These are phyloP conservation scores for Rhamnusium bicolor DNA, from an alignment of 2,888 invertebrate genomes.

Conservation along the genomic window DNA sequence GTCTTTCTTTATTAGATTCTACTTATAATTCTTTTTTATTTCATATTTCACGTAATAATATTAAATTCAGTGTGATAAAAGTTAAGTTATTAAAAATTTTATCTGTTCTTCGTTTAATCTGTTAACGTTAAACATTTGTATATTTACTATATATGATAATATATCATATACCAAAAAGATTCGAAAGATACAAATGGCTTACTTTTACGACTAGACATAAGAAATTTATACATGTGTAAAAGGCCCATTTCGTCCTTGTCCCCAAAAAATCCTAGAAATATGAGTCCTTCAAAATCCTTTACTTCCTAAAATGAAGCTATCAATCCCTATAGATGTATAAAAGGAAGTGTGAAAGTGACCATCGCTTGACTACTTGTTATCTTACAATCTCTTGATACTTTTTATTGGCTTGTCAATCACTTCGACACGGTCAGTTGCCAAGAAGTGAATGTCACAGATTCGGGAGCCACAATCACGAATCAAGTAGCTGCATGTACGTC, in stretches of 20 bases:
- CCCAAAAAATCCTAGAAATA: constrained; percentile 45
- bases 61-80: no score
- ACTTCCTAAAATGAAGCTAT: constrained; percentile 56
- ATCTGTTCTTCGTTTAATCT: no score
- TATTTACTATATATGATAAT: no score
- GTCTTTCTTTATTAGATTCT: no score
- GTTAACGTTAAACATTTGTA: no score
- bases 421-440: constrained; percentile 54
- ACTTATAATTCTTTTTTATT: no score
- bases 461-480: constrained; percentile 34
- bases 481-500: constrained; percentile 36
- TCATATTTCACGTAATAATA: no score
- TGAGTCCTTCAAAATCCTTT: constrained; percentile 53
- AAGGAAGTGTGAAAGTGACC: constrained; percentile 57
- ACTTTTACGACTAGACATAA: constrained; percentile 3
- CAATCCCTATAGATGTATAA: constrained; percentile 56
- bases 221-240: constrained; percentile 37
- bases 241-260: constrained; percentile 25
- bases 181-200: background rate
- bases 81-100: no score
- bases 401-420: constrained; percentile 62
- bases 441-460: constrained; percentile 44
- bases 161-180: background rate
- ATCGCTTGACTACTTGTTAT: constrained; percentile 60
- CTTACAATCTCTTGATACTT: constrained; percentile 60